Conservation (phyloP, 35 echinoderm and acorn worm genomes). For the Apostichopus californicus region DNA sequence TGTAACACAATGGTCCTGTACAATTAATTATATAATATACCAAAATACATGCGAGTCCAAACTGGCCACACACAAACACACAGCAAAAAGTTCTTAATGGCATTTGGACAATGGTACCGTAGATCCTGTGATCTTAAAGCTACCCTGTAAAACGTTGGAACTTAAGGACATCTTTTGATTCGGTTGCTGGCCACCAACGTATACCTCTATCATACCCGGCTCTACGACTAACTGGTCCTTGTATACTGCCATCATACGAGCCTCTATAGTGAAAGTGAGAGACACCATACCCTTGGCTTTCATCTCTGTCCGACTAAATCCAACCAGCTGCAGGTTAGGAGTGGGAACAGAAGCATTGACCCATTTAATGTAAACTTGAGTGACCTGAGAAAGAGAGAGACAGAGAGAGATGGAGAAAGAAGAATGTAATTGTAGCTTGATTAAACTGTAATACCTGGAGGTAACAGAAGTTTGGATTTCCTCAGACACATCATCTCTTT, state of each 20-base stretch:
- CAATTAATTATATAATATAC: no score
- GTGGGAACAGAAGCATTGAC: constrained; percentile 45
- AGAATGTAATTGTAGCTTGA: not conserved
- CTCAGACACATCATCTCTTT: no score
- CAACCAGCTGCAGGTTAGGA: constrained; percentile 77
- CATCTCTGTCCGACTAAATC: constrained; percentile 69
- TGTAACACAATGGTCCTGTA: no score
- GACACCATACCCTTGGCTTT: not conserved
- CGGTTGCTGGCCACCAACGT: constrained; percentile 88
- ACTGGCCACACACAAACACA: no score
- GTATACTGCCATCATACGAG: constrained; percentile 82
- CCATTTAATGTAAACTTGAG: constrained; percentile 88
- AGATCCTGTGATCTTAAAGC: constrained; percentile 56
- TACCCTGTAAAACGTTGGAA: constrained; percentile 75
- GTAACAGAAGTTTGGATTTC: no score
- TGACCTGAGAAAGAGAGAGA: constrained; percentile 53
- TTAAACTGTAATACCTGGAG: no score
- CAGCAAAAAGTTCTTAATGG: not conserved
- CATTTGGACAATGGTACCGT: constrained; percentile 56
- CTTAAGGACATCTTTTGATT: constrained; percentile 35
- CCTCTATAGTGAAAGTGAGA: constrained; percentile 62
- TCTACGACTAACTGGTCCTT: constrained; percentile 58
- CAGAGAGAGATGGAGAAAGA: not conserved
- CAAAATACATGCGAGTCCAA: no score
- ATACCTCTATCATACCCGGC: constrained; percentile 70